Percentiles rank a stretch among this genome's conserved stretches.
phyloP scores from a whole-genome alignment of 1,140 invertebrate genomes.

The Bombyx mori region DNA sequence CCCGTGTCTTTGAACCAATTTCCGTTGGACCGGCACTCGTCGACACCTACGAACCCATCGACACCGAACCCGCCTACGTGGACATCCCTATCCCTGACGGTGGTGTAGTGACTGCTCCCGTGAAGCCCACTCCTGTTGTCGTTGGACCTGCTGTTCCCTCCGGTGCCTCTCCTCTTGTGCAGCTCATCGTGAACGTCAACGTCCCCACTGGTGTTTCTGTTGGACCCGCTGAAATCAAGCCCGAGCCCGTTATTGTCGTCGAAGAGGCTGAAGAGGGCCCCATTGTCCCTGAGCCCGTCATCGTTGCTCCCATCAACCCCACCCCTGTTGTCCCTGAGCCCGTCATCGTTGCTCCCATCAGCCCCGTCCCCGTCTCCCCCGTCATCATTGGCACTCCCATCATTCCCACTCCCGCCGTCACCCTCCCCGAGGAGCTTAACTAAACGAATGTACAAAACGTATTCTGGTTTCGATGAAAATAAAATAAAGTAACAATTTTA shows the following conservation, averaged over 20 bases:
- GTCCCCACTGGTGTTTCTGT: not conserved
- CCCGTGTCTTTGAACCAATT: slow-evolving; percentile 16
- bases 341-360: not conserved
- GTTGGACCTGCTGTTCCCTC: not conserved
- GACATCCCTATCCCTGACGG: slow-evolving; percentile 2
- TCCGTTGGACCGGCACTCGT: slow-evolving; percentile 10
- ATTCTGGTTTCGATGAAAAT: too few relatives aligned
- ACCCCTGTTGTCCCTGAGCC: not conserved
- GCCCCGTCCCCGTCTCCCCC: too few relatives aligned
- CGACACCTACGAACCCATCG: too few relatives aligned
- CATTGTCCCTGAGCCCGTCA: slow-evolving; percentile 1
- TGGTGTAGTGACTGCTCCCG: slow-evolving; percentile 6
- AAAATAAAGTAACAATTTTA: too few relatives aligned
- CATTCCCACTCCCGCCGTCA: slow-evolving; percentile 10
- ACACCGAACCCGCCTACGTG: not conserved
- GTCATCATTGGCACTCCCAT: not conserved
- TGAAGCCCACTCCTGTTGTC: not conserved
- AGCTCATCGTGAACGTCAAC: slow-evolving; percentile 16
- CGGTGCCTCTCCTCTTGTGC: slow-evolving; percentile 5
- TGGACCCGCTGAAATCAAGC: slow-evolving; percentile 5
- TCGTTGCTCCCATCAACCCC: not conserved
- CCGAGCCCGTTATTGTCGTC: slow-evolving; percentile 7
- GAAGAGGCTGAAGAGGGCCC: not conserved
- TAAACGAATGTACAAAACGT: slow-evolving; percentile 5
- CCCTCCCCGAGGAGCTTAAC: slow-evolving; percentile 15